Conservation (phyloP, 2,113 vertebrate genomes). For the Heteronetta atricapilla region DNA sequence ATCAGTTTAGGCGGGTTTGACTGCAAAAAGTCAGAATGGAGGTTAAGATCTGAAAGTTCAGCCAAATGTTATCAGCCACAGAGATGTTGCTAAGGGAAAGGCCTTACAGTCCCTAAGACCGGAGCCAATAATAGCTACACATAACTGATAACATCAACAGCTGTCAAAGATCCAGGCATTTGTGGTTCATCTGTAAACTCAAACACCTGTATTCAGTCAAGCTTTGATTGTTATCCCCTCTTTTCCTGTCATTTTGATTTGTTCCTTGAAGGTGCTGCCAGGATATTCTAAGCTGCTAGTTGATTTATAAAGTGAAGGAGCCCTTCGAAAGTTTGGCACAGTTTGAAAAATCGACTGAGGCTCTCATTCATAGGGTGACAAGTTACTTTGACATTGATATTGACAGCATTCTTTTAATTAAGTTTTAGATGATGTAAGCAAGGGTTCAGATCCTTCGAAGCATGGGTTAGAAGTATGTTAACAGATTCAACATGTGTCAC, state of each 20-base stretch:
- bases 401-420: conserved; percentile 75
- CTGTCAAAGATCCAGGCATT: conserved; percentile 89
- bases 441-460: conserved; percentile 46
- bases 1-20: conserved; percentile 85
- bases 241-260: conserved; percentile 88
- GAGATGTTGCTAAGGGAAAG: conserved; percentile 87
- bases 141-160: conserved; percentile 92
- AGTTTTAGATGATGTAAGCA: conserved; percentile 47
- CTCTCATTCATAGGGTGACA: conserved; percentile 75
- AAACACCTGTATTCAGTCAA: conserved; percentile 98
- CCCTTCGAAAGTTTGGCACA: conserved; percentile 81
- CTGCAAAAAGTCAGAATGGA: conserved; percentile 89
- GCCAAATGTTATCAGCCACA: conserved; percentile 97
- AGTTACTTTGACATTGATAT: conserved; percentile 71
- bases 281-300: conserved; percentile 85
- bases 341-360: conserved; percentile 79
- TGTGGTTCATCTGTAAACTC: conserved; percentile 90
- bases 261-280: conserved; percentile 90
- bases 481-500: conserved; percentile 58
- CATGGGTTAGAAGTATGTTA: conserved; percentile 33
- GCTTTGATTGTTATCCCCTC: conserved; percentile 90
- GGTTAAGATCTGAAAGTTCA: conserved; percentile 97
- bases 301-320: conserved; percentile 89
- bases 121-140: conserved; percentile 86
- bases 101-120: conserved; percentile 82